A percentile compares a stretch with the other conserved stretches of the same genome.
phyloP scores from a whole-genome alignment of 2,888 invertebrate species.

The Thymelicus sylvestris region DNA sequence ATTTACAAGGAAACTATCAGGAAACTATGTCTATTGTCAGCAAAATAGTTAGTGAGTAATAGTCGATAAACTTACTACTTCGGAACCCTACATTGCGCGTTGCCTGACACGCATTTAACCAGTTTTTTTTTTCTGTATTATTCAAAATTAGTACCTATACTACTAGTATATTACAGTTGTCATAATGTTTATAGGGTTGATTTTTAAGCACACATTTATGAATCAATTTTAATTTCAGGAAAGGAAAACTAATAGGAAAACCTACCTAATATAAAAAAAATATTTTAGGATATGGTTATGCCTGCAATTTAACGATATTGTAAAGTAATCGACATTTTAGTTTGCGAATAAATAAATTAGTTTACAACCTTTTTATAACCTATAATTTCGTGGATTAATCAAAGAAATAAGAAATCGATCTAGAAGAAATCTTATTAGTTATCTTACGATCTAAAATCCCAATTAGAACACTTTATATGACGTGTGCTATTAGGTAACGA shows the following conservation, averaged over 20 bases:
- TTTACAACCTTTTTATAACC: slow-evolving; percentile 29
- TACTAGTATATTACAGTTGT: neutral
- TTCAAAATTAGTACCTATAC: neutral
- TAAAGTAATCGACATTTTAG: neutral
- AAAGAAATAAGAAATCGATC: slow-evolving; percentile 4
- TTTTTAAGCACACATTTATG: too few relatives aligned
- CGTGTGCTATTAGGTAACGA: slow-evolving; percentile 42
- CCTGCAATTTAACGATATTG: neutral
- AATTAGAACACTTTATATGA: slow-evolving; percentile 41
- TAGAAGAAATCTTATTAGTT: slow-evolving; percentile 40
- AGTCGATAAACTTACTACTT: too few relatives aligned
- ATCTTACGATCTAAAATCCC: slow-evolving; percentile 30
- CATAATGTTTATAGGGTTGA: too few relatives aligned
- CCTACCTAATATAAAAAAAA: too few relatives aligned
- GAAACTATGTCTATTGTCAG: too few relatives aligned
- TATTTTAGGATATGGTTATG: too few relatives aligned
- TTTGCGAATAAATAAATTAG: neutral
- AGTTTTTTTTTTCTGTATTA: neutral
- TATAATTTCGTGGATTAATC: slow-evolving; percentile 6
- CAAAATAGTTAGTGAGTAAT: too few relatives aligned
- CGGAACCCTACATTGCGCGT: too few relatives aligned
- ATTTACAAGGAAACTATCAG: too few relatives aligned
- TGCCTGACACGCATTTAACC: too few relatives aligned
- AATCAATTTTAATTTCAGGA: too few relatives aligned
- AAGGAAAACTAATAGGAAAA: too few relatives aligned